Evolutionary conservation across 1,140 invertebrate species (phyloP), one percentile per base, ranked within the genome.

Genomic region (Sarcophaga peregrina): DNA sequence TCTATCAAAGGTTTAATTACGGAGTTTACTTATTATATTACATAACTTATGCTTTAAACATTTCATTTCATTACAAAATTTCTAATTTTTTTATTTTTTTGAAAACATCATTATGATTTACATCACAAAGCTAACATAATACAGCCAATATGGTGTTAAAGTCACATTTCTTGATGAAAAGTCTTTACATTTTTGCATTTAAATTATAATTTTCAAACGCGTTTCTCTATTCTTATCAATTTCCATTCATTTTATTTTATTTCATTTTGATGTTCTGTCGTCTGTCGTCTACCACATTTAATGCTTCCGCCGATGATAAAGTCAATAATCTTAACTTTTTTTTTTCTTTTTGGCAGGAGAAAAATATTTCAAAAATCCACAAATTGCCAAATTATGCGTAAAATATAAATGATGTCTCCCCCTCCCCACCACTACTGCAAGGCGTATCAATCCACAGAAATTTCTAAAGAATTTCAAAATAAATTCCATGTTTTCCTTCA

Each of bases 351-450:
- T n/a, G 1, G 25, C 25, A 37, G 25, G 25, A 58, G 13, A 58
- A 68, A 37, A 68, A 68, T 20, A 68, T 68, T 62, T 62, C 7
- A n/a, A 62, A 62, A 62, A 62, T 68, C 62, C 62, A 68, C 62
- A 68, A 68, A 68, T 68, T 68, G 62, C 62, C 62, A 68, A 68
- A 68, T 68, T 68, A 68, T 68, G 62, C 62, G 62, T 68, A 68
- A 68, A 68, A 68, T 68, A 68, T 68, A 68, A 68, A 68, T 68
- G 54, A 68, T 17, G 17, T n/a, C 20, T n/a, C 15, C n/a, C 7
- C 54, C 54, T 13, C 54, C n/a, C 11, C 7, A 58, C 13, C 4
- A n/a, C 54, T 58, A 58, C 62, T 37, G 1, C 4, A 37, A 37
- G 25, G 25, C 25, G 8, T 68, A 68, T 68, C 62, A 68, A 68